Base-by-base conservation (phyloP, 2,797 vertebrate species). In the Bryconaethiops microstoma region DNA sequence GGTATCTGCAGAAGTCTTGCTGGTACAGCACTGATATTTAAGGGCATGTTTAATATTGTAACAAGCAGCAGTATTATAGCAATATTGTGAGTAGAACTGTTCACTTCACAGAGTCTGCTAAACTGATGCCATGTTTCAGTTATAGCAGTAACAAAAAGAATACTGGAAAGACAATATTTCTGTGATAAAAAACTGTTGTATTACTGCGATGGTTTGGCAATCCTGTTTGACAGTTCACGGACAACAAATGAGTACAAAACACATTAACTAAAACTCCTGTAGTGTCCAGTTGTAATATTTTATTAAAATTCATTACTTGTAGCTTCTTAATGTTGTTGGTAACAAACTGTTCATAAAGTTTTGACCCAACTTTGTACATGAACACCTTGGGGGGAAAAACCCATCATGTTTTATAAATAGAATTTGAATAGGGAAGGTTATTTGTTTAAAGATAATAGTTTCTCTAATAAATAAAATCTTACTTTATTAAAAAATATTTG, bases 401-500 rank as follows among this genome's bases (percentile, higher is more conserved):
- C 64, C 4, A 35, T 40, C 57, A 68, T 69, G 25, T 73, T 82
- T 12, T 23, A 48, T 48, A 72, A 77, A 39, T 16, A 45, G 39
- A 40, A 29, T 39, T 21, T 72, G 74, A 17, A 8, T 59, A 21
- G 13, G 8, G 39, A 62, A 73, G 52, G 62, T 42, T 60, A n/a
- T 77, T 81, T 75, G 25, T 57, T 17, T 5, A 69, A 40, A 50
- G 55, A 55, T 65, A 12, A 42, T 55, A 50, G 4, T 7, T 35
- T 70, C 7, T 67, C 6, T 67, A 48, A 71, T 79, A 74, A 35
- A 63, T 63, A 1, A 4, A 19, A 19, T 8, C 62, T 63, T 16
- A 16, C 62, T 5, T 63, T 35, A 35, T 63, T 63, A 78, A 60
- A 70, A 69, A 67, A 7, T 70, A 65, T 63, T 73, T 13, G 60